These are phyloP conservation scores for Cryptosula pallasiana DNA, from an alignment of 2,888 invertebrate genomes.

Conservation along the genomic window DNA sequence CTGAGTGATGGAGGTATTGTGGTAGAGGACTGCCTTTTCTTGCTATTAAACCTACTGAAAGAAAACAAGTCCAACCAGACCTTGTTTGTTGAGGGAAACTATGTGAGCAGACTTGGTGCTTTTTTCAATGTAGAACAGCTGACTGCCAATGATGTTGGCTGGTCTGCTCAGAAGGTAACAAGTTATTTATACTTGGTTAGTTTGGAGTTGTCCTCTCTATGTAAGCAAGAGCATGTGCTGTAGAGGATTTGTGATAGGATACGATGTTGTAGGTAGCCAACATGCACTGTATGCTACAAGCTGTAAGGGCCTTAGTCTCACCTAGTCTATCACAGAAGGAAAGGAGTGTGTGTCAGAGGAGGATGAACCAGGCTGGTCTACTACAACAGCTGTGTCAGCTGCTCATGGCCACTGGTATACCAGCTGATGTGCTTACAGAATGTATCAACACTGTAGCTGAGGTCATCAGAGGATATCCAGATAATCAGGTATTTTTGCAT, in stretches of 20 bases:
- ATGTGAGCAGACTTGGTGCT: constrained; percentile 80
- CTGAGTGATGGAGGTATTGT: constrained; percentile 90
- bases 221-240: too few species aligned
- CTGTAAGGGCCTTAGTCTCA: constrained; percentile 80
- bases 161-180: constrained; percentile 90
- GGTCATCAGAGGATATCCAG: constrained; percentile 80
- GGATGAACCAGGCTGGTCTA: constrained; percentile 71
- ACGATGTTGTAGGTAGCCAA: constrained; percentile 63
- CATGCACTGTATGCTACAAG: constrained; percentile 81
- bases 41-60: constrained; percentile 85
- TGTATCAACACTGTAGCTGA: constrained; percentile 93
- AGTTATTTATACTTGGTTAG: too few species aligned
- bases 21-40: constrained; percentile 90
- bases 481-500: constrained; percentile 90
- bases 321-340: constrained; percentile 78
- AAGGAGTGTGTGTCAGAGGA: constrained; percentile 72
- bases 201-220: too few species aligned
- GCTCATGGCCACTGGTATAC: constrained; percentile 91
- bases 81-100: constrained; percentile 96
- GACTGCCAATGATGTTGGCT: constrained; percentile 57
- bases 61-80: constrained; percentile 97
- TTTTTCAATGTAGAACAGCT: constrained; percentile 63
- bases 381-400: constrained; percentile 78
- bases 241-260: too few species aligned
- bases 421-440: constrained; percentile 90